Base-by-base conservation (phyloP, 1,140 invertebrate genomes). In the Drosophila takahashii region DNA sequence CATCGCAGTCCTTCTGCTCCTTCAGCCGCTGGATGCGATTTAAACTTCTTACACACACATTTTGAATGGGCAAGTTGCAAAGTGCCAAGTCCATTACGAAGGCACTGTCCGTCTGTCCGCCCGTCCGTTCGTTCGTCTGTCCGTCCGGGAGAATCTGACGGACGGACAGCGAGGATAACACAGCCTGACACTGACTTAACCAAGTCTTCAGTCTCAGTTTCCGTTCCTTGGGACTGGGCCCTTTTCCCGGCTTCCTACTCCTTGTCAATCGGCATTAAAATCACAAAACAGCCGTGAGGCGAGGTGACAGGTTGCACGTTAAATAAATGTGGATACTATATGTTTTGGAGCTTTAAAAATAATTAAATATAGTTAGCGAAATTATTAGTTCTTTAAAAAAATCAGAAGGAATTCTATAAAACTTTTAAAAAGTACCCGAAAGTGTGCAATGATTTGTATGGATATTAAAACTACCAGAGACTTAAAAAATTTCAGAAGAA, bases 11-110 rank as follows among this genome's bases (percentile, higher is more conserved):
- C 36, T 71, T n/a, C 32, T 16, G 45, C 73, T 56, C 26, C 37
- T 66, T 45, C 56, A 15, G 44, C 66, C 42, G 47, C 53, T 54
- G 74, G 86, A 83, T 87, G 83, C 76, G 83, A 89, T 89, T 87
- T 87, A 87, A 89, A 87, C 84, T 87, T 89, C 83, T 89, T 89
- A 89, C 84, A 89, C 79, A 89, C 83, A 87, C 83, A 83, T 66
- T 89, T 89, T 83, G 84, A 87, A 87, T 87, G 83, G 83, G 57
- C 67, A 77, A 87, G 83, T 89, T 87, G 83, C 83, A 87, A 87
- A 87, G 83, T 87, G 84, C 75, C 83, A 87, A 87, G 83, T 87
- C 84, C 83, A 87, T 87, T 87, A 87, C 75, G 74, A 71, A 57
- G 65, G 45, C 65, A 34, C 59, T 54, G 74, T 26, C 70, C 79